Base-by-base conservation (phyloP, 2,797 vertebrate species). In the Cottoperca gobio region DNA sequence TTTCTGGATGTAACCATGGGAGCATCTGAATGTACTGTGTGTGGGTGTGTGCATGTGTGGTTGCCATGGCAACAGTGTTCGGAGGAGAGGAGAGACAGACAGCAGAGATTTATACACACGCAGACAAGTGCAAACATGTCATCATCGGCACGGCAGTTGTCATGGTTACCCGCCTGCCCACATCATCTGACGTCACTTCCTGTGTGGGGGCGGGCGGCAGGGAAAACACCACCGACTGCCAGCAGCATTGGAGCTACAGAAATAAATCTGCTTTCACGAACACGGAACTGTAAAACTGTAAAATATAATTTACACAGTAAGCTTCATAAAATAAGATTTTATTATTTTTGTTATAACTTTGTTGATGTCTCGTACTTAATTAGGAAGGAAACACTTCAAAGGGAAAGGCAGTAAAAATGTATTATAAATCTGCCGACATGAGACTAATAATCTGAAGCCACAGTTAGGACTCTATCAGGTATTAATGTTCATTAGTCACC, bases 91-190 rank as follows among this genome's bases (percentile, higher is more conserved):
- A 69, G 57, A 76, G 40, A 65, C 37, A 33, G 65, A 60, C 61
- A 59, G 33, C 39, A 45, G 59, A 69, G 81, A 66, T 76, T 64
- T 75, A 70, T 50, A 62, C 50, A 37, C 63, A 70, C 43, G 7
- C 58, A 79, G 70, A 75, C 40, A 24, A 64, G 63, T 31, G 66
- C 83, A 86, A 86, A 89, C 82, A 81, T 87, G 78, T 88, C 88
- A 88, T 90, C 80, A 79, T 71, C 73, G 70, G 73, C 70, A 79
- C 69, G 65, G 24, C 74, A 2, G 82, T 89, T 77, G 79, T 54
- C 84, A 67, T 74, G 82, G 86, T 76, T 67, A 91, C 90, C 63
- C 6, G 62, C 70, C 87, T 78, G 73, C 90, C 89, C 86, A 87
- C 90, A 81, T 67, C 48, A 23, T 37, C 28, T 63, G 76, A 83